Base-by-base conservation (phyloP, 2,888 invertebrate species). In the Tiliacea aurago region DNA sequence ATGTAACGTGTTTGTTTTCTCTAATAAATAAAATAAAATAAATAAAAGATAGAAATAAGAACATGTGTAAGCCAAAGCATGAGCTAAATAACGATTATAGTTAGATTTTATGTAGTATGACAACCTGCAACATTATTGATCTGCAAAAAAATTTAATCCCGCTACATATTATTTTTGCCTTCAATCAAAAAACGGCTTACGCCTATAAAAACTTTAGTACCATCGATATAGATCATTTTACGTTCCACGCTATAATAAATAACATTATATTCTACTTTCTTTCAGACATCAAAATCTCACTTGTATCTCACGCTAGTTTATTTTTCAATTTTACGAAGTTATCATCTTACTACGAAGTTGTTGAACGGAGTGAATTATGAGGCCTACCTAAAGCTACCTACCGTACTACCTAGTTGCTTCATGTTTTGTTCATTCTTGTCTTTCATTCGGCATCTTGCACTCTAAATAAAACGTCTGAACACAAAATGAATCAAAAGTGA, bases 291-390 rank as follows among this genome's bases (percentile, higher is more conserved):
- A 67, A 67, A 81, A 78, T 81, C 82, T 76, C 59, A 67, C 63
- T 53, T 81, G 53, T 43, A 53, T 83, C 62, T 72, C 53, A 59
- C 64, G 49, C 49, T 65, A 63, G 69, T 64, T 83, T 78, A 83
- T 83, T 78, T 80, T 80, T 80, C 80, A 80, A 80, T 80, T 78
- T 78, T 20, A 55, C 55, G 62, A n/a, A 70, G 77, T 47, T 41
- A 67, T 75, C 70, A 59, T 65, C 43, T 66, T 69, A 33, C 49
- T 61, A 15, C 53, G 45, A 43, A 66, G 47, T 62, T 65, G 41
- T 53, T 43, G 59, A 76, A 49, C 41, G 9, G 18, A 61, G 64
- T 59, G 67, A 71, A 68, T 67, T 77, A 68, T 28, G 53, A 51
- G 43, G 9, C 49, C 20, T n/a, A 41, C 5, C 37, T 28, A n/a